Base-by-base conservation (phyloP, 2,888 invertebrate genomes). In the Yponomeuta sedellus region DNA sequence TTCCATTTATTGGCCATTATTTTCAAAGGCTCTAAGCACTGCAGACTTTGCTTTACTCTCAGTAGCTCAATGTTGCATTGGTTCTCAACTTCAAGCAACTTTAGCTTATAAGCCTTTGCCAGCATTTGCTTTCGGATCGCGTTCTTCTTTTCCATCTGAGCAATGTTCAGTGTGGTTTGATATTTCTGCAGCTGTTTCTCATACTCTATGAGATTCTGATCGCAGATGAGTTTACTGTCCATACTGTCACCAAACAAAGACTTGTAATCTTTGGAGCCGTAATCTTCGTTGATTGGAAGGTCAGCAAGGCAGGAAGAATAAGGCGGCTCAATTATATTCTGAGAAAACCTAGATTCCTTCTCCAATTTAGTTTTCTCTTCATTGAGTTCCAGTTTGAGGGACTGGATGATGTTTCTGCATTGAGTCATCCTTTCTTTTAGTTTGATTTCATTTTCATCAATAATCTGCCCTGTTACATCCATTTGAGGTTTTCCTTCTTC, bases 81-180 rank as follows among this genome's bases (percentile, higher is more conserved):
- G 70, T 91, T 91, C 77, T 91, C 91, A 22, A 91, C 83, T 75
- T 90, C 91, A 69, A 90, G 71, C 61, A 90, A 77, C 70, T 89
- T 91, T 10, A 91, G 70, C 68, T 80, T 82, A 69, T 82, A 90
- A 65, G 87, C 89, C 75, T 90, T 91, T n/a, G 87, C 77, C 28
- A 91, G 73, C 88, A 90, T 90, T 75, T 89, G 85, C 72, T 86
- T 89, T 68, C 86, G 78, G 52, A 89, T 88, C 12, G 87, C 88
- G 72, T 88, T 88, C 69, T 88, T 88, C 75, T 89, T 91, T 71
- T 89, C 90, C 64, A 82, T 78, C 70, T 91, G 89, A 12, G 90
- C 91, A 78, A 88, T 83, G 66, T 85, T 86, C 11, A 90, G 74
- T 2, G 91, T 90, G 65, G 83, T 83, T 73, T 88, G 89, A 72